Base-by-base conservation (phyloP, 2,888 invertebrate species). In the Mamestra brassicae region DNA sequence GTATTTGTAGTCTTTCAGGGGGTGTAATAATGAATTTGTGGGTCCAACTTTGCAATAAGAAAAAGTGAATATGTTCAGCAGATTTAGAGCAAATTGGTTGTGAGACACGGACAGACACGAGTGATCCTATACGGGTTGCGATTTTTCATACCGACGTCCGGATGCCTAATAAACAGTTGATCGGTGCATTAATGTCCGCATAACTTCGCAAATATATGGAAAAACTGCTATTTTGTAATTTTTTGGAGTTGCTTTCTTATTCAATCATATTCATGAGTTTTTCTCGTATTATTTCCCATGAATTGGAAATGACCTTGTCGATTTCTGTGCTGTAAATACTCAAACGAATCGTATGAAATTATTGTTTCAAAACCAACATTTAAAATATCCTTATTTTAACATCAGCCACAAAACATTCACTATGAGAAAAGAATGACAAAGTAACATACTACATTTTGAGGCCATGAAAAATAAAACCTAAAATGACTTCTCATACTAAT, bases 401-500 rank as follows among this genome's bases (percentile, higher is more conserved):
- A 13, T 4, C 57, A 57, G 3, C 58, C 3, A 58, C 15, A 58
- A 58, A 60, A 60, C 10, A 42, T 58, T 4, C 17, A 17, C 17
- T 38, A 0, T n/a, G 38, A 0, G 60, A 60, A 60, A 38, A 60
- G 1, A 42, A 4, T 38, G 2, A 4, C 34, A 58, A 36, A 36
- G 1, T n/a, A 38, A 36, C 5, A 42, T 4, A 42, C 42, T 7
- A 47, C 1, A 47, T 52, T n/a, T 26, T 26, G 2, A 15, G 2
- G 26, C 7, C 1, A 55, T 36, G 11, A 69, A 68, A 68, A 68
- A 62, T 54, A 2, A 1, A 68, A 36, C 45, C 26, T 38, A 10
- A 26, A 73, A 73, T 73, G 52, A 68, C 50, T 72, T 34, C 50
- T 45, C 36, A 11, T 15, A 63, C n/a, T 82, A 67, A 74, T 74